Conservation (phyloP, 2,113 vertebrate species). For the Cochlearius cochlearius region DNA sequence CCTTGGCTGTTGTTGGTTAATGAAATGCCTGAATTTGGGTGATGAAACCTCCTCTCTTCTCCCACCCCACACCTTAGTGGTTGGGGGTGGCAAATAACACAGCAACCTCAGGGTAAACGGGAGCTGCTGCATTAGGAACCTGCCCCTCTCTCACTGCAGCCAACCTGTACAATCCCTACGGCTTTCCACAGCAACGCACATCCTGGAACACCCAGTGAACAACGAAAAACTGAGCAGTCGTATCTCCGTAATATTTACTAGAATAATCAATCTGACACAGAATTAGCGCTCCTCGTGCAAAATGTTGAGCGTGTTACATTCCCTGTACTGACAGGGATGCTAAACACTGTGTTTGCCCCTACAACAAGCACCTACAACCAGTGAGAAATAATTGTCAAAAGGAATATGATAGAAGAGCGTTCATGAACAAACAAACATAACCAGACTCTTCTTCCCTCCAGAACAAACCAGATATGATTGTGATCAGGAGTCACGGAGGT, state of each 20-base stretch:
- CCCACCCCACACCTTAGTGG: background rate
- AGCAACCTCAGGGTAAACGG: background rate
- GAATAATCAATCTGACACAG: background rate
- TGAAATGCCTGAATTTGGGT: background rate
- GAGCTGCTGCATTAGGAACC: background rate
- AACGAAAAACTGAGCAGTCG: background rate
- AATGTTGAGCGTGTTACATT: background rate
- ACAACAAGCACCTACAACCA: background rate
- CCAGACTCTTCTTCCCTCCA: background rate
- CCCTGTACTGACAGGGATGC: background rate
- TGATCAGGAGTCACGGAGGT: background rate
- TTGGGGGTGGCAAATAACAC: background rate
- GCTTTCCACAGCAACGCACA: background rate
- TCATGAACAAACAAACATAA: background rate
- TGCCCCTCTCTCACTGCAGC: background rate
- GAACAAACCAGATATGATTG: background rate
- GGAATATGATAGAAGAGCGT: background rate
- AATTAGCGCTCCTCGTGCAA: background rate
- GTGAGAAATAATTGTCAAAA: background rate
- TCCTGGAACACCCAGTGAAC: background rate
- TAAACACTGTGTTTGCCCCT: background rate
- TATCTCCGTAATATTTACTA: background rate
- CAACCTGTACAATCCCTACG: background rate
- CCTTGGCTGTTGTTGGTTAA: background rate
- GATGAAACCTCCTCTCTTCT: background rate